These are phyloP conservation scores for Harpalus rubripes DNA, from an alignment of 2,888 invertebrate genomes.

Conservation along the genomic window DNA sequence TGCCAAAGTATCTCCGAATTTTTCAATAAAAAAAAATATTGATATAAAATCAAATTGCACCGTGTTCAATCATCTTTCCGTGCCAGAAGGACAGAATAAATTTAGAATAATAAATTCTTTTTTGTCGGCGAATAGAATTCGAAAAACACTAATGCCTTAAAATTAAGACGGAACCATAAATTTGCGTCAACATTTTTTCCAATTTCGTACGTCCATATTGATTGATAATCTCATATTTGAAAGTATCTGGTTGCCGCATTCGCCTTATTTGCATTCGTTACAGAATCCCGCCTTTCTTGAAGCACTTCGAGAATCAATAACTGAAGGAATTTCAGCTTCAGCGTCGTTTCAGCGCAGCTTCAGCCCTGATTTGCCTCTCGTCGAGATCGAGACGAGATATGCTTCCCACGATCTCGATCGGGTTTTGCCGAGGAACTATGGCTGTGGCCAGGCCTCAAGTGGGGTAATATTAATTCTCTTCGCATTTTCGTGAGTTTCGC, in stretches of 20 bases:
- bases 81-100: too few species aligned
- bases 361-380: conserved; percentile 38
- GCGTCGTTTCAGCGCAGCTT: conserved; percentile 28
- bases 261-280: background rate
- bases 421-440: background rate
- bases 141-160: background rate
- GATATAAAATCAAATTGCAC: too few species aligned
- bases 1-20: too few species aligned
- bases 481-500: conserved; percentile 27
- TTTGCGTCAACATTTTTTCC: background rate
- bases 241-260: conserved; percentile 2
- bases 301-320: conserved; percentile 38
- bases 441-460: background rate
- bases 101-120: too few species aligned
- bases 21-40: too few species aligned
- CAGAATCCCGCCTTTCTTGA: conserved; percentile 17
- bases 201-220: background rate
- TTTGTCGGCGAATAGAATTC: too few species aligned
- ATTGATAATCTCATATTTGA: conserved; percentile 28
- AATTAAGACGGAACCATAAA: conserved; percentile 5
- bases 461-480: conserved; percentile 38
- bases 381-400: background rate
- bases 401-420: too few species aligned
- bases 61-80: too few species aligned
- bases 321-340: conserved; percentile 20